Evolutionary conservation across 2,888 invertebrate genomes (phyloP), one percentile per base, ranked within the genome.

Genomic region (Emesis castigata): DNA sequence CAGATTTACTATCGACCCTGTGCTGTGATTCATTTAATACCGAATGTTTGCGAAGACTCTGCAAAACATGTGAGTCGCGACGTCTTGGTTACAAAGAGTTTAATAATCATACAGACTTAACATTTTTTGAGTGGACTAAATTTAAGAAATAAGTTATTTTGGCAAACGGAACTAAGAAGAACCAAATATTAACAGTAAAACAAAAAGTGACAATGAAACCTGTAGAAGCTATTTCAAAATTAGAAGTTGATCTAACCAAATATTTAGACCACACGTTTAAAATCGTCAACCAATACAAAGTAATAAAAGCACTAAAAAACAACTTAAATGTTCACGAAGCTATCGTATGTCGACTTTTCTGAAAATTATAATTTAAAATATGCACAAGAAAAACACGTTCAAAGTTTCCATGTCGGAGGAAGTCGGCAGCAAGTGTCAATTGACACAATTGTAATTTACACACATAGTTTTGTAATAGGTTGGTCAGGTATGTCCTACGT

Each of bases 331-430:
- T 77, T 53, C 8, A 65, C 11, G 84, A 85, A 75, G 81, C 78
- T 34, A 14, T 75, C 11, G 26, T 82, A 86, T 34, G 71, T 87
- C 9, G 87, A 88, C 53, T 88, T 86, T 65, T 84, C 82, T 0
- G 84, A 86, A 81, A 85, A 87, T 82, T 84, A 87, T 53, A 18
- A 73, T 7, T 7, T 82, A 26, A 86, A 85, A 77, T 86, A 75
- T 80, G 75, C 79, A 14, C 72, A 76, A 65, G 84, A 86, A 76
- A n/a, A n/a, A n/a, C n/a, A n/a, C n/a, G 78, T 87, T 7, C 85
- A 86, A 56, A 22, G 81, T 3, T 82, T 82, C 14, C 85, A 86
- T 76, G 86, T 87, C 39, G 85, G 84, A 11, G 83, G 83, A 7
- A 85, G 81, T 22, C 69, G 84, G 6, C 78, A 80, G 39, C 85